Percentiles rank a stretch among this genome's conserved stretches.
phyloP scores from a whole-genome alignment of 53 echinoderm and acorn worm genomes.

The Echinometra lucunter region DNA sequence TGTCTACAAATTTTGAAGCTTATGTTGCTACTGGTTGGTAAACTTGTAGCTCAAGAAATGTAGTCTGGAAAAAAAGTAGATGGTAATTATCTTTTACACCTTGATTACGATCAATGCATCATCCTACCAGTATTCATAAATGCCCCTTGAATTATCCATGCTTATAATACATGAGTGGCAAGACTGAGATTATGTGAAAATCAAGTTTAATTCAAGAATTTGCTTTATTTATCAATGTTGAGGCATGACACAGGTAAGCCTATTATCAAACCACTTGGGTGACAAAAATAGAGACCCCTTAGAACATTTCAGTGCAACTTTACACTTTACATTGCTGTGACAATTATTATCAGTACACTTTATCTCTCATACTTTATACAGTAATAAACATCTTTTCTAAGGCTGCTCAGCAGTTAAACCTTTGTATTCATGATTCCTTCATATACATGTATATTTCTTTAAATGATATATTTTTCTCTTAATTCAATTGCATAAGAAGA shows the following conservation, averaged over 20 bases:
- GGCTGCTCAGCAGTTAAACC: slow-evolving; percentile 22
- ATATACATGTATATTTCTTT: neutral
- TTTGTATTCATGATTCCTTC: neutral
- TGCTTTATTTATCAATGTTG: neutral
- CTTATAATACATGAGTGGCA: neutral
- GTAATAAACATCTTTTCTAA: neutral
- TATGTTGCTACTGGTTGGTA: too few relatives aligned
- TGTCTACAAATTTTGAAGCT: too few relatives aligned
- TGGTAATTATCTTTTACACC: neutral
- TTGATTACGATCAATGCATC: neutral
- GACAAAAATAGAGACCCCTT: neutral
- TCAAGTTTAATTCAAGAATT: neutral
- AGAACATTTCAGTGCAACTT: neutral
- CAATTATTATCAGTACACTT: neutral
- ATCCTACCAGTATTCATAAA: neutral
- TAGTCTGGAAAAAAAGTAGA: neutral
- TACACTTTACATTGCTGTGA: neutral
- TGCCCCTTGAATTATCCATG: neutral
- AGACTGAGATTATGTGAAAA: neutral
- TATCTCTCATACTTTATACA: neutral
- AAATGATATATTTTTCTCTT: neutral
- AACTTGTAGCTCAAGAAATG: neutral
- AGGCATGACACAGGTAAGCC: neutral
- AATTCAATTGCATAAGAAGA: neutral
- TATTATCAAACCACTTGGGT: neutral